Evolutionary conservation across 2,888 invertebrate genomes (phyloP).

Genomic region (Bimastos eiseni): DNA sequence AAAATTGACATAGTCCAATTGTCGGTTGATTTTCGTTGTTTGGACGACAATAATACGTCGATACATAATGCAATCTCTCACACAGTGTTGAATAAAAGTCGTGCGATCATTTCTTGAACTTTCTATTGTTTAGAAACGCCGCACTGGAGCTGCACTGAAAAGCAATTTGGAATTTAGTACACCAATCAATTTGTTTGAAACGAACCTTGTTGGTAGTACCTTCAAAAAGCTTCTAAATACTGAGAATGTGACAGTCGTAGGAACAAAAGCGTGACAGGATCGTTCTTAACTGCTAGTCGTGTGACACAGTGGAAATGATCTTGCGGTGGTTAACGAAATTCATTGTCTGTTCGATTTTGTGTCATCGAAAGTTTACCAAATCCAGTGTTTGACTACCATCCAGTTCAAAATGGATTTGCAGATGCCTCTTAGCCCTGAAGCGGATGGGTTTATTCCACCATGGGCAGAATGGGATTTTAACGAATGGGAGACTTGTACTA

Average conservation of each 20-base stretch:
- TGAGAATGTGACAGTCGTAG: background rate
- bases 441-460: conserved; percentile 40
- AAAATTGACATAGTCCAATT: background rate
- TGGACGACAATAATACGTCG: background rate
- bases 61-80: background rate
- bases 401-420: background rate
- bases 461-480: conserved; percentile 44
- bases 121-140: background rate
- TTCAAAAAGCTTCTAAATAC: background rate
- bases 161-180: background rate
- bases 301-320: background rate
- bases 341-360: background rate
- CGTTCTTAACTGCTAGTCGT: background rate
- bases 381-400: no score
- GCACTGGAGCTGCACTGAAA: background rate
- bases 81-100: background rate
- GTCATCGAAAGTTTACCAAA: no score
- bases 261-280: background rate
- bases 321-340: background rate
- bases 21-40: background rate
- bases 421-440: conserved; percentile 29
- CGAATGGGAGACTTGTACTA: conserved; percentile 42
- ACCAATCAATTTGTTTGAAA: background rate
- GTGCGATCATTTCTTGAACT: background rate
- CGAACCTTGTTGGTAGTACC: background rate